Conservation (phyloP, 2,888 invertebrate species). For the Thecophora atra region DNA sequence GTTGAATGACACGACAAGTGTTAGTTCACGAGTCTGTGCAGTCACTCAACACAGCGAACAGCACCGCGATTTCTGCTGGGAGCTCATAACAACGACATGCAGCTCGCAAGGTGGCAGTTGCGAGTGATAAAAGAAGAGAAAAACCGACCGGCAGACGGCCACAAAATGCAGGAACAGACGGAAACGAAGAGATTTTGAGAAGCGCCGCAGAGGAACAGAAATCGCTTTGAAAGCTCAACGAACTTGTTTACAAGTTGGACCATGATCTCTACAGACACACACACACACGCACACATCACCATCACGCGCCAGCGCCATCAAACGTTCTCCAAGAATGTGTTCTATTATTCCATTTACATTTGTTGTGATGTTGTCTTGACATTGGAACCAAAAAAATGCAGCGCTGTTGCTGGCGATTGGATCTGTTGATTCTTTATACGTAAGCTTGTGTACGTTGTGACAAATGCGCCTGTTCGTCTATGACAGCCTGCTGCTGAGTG, state of each 20-base stretch:
- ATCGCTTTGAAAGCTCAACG: conserved; percentile 38
- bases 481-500: background rate
- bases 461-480: background rate
- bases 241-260: conserved; percentile 35
- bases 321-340: too few species aligned
- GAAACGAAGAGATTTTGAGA: background rate
- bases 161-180: background rate
- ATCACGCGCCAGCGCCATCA: background rate
- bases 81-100: conserved; percentile 26
- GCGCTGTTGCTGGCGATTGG: too few species aligned
- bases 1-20: conserved; percentile 3
- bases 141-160: background rate
- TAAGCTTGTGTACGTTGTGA: conserved; percentile 2
- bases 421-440: background rate
- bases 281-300: too few species aligned
- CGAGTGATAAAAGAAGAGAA: background rate
- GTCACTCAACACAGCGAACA: background rate
- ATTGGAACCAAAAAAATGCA: conserved; percentile 16
- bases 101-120: conserved; percentile 18
- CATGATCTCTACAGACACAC: background rate
- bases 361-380: conserved; percentile 24
- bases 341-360: too few species aligned
- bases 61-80: conserved; percentile 24
- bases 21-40: conserved; percentile 1
- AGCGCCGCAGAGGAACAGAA: conserved; percentile 6